These are phyloP conservation scores for Drosophila picticornis DNA, from an alignment of 2,888 invertebrate species.

Conservation along the genomic window DNA sequence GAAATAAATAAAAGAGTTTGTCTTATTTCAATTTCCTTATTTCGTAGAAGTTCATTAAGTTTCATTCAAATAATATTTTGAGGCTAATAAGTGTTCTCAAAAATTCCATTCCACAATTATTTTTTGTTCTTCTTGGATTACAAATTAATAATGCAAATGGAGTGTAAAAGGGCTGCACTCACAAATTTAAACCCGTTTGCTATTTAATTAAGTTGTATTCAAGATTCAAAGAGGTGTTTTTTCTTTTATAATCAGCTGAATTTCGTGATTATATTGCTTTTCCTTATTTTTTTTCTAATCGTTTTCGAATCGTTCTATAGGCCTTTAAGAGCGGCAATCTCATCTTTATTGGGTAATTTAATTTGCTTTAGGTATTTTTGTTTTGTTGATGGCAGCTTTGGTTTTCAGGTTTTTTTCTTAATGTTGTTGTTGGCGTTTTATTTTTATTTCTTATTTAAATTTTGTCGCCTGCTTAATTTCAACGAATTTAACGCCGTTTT, in stretches of 20 bases:
- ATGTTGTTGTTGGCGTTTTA: constrained; percentile 19
- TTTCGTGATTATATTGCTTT: constrained; percentile 8
- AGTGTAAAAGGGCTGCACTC: not conserved
- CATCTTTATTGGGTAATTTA: constrained; percentile 51
- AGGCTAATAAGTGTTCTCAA: not conserved
- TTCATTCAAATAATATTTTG: not conserved
- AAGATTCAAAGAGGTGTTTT: not conserved
- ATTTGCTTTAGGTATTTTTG: constrained; percentile 21
- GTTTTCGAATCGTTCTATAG: constrained; percentile 32
- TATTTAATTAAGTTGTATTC: not conserved
- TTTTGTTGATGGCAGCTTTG: constrained; percentile 10
- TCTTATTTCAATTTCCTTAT: not conserved
- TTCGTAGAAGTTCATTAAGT: not conserved
- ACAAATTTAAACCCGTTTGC: not conserved
- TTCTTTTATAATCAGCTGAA: not conserved
- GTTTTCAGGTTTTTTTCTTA: constrained; percentile 10
- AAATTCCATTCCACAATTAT: not conserved
- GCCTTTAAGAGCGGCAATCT: constrained; percentile 32
- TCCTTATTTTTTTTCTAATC: constrained; percentile 32
- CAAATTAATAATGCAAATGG: constrained; percentile 7
- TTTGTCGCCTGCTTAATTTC: constrained; percentile 57
- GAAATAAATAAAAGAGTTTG: not conserved
- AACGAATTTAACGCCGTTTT: constrained; percentile 60
- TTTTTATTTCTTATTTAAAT: constrained; percentile 44
- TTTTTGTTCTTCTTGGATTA: not conserved